These are phyloP conservation scores for Neosalanx taihuensis DNA, from an alignment of 2,797 vertebrate species.

Conservation along the genomic window DNA sequence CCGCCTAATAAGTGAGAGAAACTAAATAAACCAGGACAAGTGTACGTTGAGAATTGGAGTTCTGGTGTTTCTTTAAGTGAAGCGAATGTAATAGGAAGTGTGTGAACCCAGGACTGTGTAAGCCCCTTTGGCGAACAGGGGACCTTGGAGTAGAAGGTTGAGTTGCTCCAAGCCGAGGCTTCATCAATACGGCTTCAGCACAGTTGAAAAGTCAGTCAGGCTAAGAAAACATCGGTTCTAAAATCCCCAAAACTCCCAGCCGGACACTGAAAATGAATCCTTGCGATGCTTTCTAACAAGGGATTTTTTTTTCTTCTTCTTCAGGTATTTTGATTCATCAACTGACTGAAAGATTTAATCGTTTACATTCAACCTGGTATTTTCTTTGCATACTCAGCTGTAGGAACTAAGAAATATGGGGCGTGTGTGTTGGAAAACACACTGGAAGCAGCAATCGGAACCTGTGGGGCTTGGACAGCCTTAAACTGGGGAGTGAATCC, in stretches of 20 bases:
- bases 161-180: constrained; percentile 33
- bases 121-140: constrained; percentile 13
- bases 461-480: background rate
- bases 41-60: constrained; percentile 25
- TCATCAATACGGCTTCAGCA: constrained; percentile 34
- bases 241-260: background rate
- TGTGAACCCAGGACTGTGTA: constrained; percentile 15
- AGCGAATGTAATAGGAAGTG: constrained; percentile 13
- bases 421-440: background rate
- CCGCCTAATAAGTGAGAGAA: constrained; percentile 6
- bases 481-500: background rate
- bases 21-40: constrained; percentile 12
- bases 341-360: no score
- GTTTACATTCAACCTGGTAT: no score
- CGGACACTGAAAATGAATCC: background rate
- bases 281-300: background rate
- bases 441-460: background rate
- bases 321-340: no score
- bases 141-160: constrained; percentile 43
- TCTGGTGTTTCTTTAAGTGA: constrained; percentile 5
- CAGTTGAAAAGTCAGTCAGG: constrained; percentile 28
- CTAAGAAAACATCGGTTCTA: constrained; percentile 27
- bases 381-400: background rate
- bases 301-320: no score
- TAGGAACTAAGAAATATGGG: background rate